Evolutionary conservation across 2,113 vertebrate genomes (phyloP).

Genomic region (Raja brachyura): DNA sequence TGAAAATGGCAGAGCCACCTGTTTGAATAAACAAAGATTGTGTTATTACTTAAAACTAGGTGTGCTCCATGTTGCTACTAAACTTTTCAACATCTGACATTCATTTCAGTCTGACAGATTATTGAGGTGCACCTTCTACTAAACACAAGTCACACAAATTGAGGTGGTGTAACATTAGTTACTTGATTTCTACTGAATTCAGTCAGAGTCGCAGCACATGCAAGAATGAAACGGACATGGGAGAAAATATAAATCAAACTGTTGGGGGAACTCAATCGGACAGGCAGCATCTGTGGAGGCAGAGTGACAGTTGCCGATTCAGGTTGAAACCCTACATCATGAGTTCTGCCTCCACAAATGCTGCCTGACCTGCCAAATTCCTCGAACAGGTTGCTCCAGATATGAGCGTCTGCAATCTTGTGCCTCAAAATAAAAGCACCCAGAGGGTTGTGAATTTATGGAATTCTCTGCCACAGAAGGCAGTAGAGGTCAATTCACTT

Average conservation of each 20-base stretch:
- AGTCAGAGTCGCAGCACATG: not conserved
- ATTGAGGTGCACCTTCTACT: not conserved
- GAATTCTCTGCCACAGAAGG: too few species aligned
- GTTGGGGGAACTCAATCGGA: too few species aligned
- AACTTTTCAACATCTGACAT: not conserved
- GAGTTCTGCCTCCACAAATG: too few species aligned
- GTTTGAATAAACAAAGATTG: slow-evolving; percentile 37
- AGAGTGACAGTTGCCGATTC: too few species aligned
- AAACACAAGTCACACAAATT: not conserved
- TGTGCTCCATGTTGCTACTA: not conserved
- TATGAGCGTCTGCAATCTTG: too few species aligned
- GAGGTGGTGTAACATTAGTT: not conserved
- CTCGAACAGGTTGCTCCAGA: too few species aligned
- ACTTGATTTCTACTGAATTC: not conserved
- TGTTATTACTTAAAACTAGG: not conserved
- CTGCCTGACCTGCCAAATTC: too few species aligned
- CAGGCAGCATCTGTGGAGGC: too few species aligned
- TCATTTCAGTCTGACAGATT: not conserved
- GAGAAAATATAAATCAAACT: not conserved
- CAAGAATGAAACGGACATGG: not conserved
- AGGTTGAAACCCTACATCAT: too few species aligned
- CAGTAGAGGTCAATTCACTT: too few species aligned
- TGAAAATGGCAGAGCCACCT: slow-evolving; percentile 67
- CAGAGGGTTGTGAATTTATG: too few species aligned
- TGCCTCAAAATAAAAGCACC: not conserved